Conservation (phyloP, 2,888 invertebrate genomes). For the Euclidia mi region DNA sequence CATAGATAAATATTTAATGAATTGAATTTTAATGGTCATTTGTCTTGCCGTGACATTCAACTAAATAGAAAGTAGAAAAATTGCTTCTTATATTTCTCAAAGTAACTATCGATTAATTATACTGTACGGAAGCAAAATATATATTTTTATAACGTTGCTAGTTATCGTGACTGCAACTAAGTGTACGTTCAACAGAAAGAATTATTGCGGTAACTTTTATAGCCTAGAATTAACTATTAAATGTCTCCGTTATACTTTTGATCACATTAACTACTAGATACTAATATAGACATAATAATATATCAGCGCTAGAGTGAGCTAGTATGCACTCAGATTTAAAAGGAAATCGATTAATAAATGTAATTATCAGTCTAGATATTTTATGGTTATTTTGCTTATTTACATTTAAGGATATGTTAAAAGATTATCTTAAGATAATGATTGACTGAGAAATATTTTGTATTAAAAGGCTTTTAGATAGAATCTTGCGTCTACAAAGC, state of each 20-base stretch:
- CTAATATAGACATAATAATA: background rate
- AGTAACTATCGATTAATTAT: constrained; percentile 1
- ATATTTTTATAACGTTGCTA: background rate
- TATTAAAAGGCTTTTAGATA: too few relatives aligned
- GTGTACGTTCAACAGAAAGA: background rate
- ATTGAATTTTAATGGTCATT: constrained; percentile 12
- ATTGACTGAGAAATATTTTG: too few relatives aligned
- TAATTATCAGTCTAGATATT: background rate
- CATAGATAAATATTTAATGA: constrained; percentile 23
- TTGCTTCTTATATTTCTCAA: constrained; percentile 4
- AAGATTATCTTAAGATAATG: background rate
- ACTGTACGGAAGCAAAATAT: background rate
- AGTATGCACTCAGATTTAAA: background rate
- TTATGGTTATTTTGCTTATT: background rate
- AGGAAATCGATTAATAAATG: constrained; percentile 1
- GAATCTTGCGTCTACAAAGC: too few relatives aligned
- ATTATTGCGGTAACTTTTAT: background rate
- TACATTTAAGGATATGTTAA: background rate
- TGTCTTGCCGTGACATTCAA: constrained; percentile 10
- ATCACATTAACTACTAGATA: background rate
- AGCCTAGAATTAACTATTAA: background rate
- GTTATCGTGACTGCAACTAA: background rate
- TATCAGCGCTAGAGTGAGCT: background rate
- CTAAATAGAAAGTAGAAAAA: background rate
- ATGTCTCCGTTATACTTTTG: background rate